These are phyloP conservation scores for Phenacoccus solenopsis DNA, from an alignment of 1,140 invertebrate genomes.

Conservation along the genomic window DNA sequence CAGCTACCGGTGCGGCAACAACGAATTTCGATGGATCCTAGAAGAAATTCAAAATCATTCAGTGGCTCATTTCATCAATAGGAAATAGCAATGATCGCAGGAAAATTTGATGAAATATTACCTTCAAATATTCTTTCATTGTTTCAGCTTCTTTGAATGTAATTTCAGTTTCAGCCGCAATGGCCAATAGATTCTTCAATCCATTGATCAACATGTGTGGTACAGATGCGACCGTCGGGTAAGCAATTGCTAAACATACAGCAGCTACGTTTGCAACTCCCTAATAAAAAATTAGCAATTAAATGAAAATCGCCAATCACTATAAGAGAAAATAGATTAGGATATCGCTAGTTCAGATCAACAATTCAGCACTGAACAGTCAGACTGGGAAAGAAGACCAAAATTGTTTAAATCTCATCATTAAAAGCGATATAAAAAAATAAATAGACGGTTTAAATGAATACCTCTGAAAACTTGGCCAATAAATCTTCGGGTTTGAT, in stretches of 20 bases:
- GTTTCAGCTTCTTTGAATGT: slow-evolving; percentile 87
- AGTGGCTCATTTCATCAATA: not conserved
- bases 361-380: slow-evolving; percentile 7
- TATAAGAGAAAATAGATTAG: not conserved
- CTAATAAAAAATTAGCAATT: slow-evolving; percentile 23
- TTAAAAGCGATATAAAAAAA: not conserved
- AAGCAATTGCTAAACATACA: slow-evolving; percentile 85
- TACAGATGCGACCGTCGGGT: slow-evolving; percentile 90
- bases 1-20: slow-evolving; percentile 42
- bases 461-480: slow-evolving; percentile 64
- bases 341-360: not conserved
- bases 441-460: not conserved
- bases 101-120: slow-evolving; percentile 28
- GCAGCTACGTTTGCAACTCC: slow-evolving; percentile 89
- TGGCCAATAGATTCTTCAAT: slow-evolving; percentile 93
- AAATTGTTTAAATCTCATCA: slow-evolving; percentile 6
- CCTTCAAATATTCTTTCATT: slow-evolving; percentile 82
- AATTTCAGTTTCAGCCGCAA: slow-evolving; percentile 90
- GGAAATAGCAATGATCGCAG: not conserved
- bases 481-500: slow-evolving; percentile 94
- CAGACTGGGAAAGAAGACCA: slow-evolving; percentile 23
- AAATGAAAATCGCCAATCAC: not conserved
- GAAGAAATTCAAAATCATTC: slow-evolving; percentile 28
- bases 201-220: slow-evolving; percentile 96
- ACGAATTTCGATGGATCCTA: slow-evolving; percentile 85